Evolutionary conservation across 2,113 vertebrate species (phyloP).

Genomic region (Bujurquina vittata): DNA sequence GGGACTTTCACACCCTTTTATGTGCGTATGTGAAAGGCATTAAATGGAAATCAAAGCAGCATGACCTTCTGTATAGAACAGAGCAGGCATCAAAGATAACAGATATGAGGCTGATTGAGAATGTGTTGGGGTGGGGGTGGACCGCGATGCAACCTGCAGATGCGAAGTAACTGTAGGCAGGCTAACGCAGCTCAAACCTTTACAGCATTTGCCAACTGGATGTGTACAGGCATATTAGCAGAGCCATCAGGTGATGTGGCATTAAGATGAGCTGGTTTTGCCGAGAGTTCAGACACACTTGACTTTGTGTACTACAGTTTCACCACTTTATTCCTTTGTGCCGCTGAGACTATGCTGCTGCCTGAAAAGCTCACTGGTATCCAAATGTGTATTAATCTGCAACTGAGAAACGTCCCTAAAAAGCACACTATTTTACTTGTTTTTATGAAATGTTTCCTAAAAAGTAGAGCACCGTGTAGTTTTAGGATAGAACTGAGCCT

Average conservation of each 20-base stretch:
- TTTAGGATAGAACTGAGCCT: neutral
- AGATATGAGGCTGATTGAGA: neutral
- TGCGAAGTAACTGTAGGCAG: no score
- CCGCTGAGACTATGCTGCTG: neutral
- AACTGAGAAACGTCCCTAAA: no score
- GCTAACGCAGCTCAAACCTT: no score
- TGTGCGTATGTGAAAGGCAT: neutral
- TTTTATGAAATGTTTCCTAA: no score
- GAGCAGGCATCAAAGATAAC: neutral
- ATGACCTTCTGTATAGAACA: neutral
- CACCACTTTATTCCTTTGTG: neutral
- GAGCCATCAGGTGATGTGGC: neutral
- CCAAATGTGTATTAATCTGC: no score
- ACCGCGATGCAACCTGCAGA: neutral
- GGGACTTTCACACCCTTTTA: neutral
- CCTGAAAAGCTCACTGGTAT: no score
- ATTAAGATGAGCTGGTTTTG: neutral
- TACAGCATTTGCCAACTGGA: no score
- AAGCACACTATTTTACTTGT: no score
- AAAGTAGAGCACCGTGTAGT: neutral
- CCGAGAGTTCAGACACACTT: neutral
- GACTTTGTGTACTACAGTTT: no score
- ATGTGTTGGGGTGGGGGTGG: neutral
- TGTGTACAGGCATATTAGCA: no score
- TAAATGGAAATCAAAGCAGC: no score